phyloP scores from a whole-genome alignment of 2,113 vertebrate genomes.

The Paratilapia polleni region DNA sequence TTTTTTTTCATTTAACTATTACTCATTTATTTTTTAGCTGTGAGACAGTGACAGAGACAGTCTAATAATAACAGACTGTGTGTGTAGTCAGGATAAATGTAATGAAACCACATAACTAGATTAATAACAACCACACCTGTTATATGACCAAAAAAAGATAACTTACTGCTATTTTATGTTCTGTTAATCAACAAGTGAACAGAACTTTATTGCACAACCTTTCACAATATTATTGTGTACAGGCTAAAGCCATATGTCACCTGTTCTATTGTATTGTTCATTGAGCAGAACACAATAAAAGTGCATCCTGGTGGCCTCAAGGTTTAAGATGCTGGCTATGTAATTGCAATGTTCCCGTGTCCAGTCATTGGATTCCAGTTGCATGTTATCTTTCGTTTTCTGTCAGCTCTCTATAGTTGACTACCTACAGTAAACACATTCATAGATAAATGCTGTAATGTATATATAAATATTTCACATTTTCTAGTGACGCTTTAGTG shows the following conservation, averaged over 20 bases:
- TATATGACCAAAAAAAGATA: neutral
- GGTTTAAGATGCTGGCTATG: slow-evolving; percentile 2
- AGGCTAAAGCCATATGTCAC: neutral
- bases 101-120: neutral
- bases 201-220: neutral
- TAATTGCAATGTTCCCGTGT: neutral
- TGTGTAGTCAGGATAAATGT: neutral
- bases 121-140: neutral
- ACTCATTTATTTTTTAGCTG: neutral
- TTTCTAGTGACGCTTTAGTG: neutral
- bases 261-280: slow-evolving; percentile 4
- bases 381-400: neutral
- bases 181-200: neutral
- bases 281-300: slow-evolving; percentile 12
- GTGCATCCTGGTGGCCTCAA: neutral
- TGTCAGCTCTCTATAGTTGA: neutral
- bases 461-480: slow-evolving; percentile 5
- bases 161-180: neutral
- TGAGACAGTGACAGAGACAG: neutral
- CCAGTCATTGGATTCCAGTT: neutral
- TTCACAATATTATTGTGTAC: neutral
- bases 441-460: neutral
- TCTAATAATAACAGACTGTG: neutral
- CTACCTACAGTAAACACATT: neutral
- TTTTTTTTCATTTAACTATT: neutral